Conservation (phyloP, 2,113 vertebrate genomes). For the Mobula birostris region DNA sequence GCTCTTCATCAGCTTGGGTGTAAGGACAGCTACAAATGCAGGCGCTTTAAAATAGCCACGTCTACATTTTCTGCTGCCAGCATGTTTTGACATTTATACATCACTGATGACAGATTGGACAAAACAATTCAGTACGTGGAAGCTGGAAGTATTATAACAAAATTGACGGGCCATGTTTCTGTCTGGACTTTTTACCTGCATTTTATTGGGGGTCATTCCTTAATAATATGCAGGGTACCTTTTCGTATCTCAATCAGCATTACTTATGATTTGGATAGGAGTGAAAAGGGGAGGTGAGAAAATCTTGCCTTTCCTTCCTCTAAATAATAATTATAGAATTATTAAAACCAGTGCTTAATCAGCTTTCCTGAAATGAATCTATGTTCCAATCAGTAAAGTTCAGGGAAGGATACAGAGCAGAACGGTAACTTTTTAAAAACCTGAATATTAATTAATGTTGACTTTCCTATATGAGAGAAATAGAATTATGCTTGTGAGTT, state of each 20-base stretch:
- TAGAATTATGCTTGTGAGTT: neutral
- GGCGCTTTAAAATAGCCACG: slow-evolving; percentile 41
- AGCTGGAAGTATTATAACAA: neutral
- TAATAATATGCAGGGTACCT: neutral
- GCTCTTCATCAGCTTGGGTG: neutral
- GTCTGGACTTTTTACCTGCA: neutral
- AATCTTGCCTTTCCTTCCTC: neutral
- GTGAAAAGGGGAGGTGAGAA: no score
- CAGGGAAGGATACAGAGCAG: neutral
- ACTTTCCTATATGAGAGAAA: neutral
- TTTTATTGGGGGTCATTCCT: neutral
- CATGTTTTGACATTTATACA: neutral
- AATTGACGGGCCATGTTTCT: neutral
- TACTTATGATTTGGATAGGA: neutral
- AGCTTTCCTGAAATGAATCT: neutral
- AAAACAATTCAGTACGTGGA: neutral
- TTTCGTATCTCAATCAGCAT: neutral
- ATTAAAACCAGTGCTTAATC: neutral
- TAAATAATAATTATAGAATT: neutral
- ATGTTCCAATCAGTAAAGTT: neutral
- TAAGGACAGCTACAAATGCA: slow-evolving; percentile 39
- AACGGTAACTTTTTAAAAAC: neutral
- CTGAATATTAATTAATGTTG: neutral
- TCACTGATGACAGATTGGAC: neutral
- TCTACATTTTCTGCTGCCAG: slow-evolving; percentile 10